Evolutionary conservation across 1,140 invertebrate genomes (phyloP).

Genomic region (Hyles vespertilio): DNA sequence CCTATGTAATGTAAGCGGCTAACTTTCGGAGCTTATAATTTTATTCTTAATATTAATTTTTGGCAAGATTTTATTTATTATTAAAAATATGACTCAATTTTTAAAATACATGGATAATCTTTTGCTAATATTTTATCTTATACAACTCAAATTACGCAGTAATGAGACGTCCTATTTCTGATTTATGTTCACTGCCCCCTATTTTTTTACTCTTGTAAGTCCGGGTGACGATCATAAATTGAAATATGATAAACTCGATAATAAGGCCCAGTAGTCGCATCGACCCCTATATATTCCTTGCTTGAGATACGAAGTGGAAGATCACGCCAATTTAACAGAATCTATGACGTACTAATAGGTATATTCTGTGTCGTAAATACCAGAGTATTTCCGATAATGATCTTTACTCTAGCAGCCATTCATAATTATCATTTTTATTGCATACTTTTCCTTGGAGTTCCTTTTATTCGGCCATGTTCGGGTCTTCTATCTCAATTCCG

Average conservation of each 20-base stretch:
- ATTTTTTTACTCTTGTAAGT: conserved; percentile 70
- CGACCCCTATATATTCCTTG: conserved; percentile 44
- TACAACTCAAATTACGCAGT: conserved; percentile 30
- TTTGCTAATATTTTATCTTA: neutral
- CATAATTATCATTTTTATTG: conserved; percentile 3
- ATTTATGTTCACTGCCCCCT: conserved; percentile 63
- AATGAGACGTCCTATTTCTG: conserved; percentile 69
- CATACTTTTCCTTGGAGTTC: conserved; percentile 12
- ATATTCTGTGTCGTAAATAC: too few relatives aligned
- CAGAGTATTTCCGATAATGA: too few relatives aligned
- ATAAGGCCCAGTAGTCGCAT: conserved; percentile 63
- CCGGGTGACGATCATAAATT: conserved; percentile 72
- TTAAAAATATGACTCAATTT: neutral
- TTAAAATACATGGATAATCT: neutral
- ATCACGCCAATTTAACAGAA: conserved; percentile 27
- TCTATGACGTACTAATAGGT: too few relatives aligned
- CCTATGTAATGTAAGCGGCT: conserved; percentile 50
- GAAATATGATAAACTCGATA: conserved; percentile 73
- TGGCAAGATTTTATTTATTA: neutral
- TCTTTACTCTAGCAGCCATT: too few relatives aligned
- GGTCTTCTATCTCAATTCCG: conserved; percentile 72
- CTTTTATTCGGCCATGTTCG: conserved; percentile 60
- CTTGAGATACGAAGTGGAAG: conserved; percentile 29
- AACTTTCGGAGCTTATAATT: conserved; percentile 47
- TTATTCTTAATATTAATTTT: conserved; percentile 26